These are phyloP conservation scores for Sitta europaea DNA, from an alignment of 2,113 vertebrate species.

Conservation along the genomic window DNA sequence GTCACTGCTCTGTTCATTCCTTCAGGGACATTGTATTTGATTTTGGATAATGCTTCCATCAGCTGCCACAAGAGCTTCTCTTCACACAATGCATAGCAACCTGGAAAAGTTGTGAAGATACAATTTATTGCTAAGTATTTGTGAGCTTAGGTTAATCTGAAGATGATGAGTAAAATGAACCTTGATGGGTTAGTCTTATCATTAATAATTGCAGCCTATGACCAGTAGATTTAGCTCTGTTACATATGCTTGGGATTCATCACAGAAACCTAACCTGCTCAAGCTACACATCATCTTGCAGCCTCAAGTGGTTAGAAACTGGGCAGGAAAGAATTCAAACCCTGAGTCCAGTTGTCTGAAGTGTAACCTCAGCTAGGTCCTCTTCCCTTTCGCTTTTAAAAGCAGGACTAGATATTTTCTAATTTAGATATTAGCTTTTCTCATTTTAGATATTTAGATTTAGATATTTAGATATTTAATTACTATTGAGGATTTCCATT, in stretches of 20 bases:
- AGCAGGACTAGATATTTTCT: not conserved
- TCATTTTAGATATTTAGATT: not conserved
- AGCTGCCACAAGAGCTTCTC: slow-evolving; percentile 43
- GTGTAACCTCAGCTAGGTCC: not conserved
- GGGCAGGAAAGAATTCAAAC: not conserved
- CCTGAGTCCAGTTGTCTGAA: not conserved
- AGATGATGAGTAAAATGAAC: not conserved
- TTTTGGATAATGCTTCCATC: slow-evolving; percentile 3
- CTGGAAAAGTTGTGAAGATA: not conserved
- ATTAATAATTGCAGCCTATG: not conserved
- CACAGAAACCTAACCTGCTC: not conserved
- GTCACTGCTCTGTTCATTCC: slow-evolving; percentile 25
- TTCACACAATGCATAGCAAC: not conserved
- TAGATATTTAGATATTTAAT: not conserved
- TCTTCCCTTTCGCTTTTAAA: not conserved
- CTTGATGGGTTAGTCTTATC: not conserved
- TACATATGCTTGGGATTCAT: not conserved
- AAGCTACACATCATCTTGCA: not conserved
- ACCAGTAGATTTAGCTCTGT: not conserved
- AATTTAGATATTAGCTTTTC: not conserved
- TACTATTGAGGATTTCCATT: not conserved
- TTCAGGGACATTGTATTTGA: not conserved
- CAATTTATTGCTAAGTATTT: not conserved
- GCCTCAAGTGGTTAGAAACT: not conserved
- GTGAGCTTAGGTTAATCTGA: not conserved